A percentile compares a stretch with the other conserved stretches of the same genome.
Evolutionary conservation across 2,113 vertebrate genomes (phyloP).

Genomic region (Rhynchomys soricoides): DNA sequence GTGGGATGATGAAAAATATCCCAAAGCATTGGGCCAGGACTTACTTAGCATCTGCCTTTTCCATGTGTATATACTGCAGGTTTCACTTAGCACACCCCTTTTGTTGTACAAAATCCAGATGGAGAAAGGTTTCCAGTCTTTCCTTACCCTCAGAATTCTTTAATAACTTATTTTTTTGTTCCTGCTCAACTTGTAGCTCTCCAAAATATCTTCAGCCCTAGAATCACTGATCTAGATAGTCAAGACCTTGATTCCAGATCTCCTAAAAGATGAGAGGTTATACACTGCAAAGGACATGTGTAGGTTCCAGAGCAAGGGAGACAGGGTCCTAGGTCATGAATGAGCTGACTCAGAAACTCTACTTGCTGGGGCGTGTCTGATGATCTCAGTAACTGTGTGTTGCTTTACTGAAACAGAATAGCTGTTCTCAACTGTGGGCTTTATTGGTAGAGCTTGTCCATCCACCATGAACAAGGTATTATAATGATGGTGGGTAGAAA

Average conservation of each 20-base stretch:
- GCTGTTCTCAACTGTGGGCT: not conserved
- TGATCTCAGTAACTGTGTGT: not conserved
- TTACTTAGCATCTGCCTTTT: not conserved
- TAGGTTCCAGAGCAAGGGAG: not conserved
- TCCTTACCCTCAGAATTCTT: not conserved
- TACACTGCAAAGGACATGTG: not conserved
- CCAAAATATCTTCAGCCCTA: not conserved
- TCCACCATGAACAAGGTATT: not conserved
- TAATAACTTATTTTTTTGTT: not conserved
- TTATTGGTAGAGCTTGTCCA: not conserved
- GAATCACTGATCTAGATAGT: not conserved
- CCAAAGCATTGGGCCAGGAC: not conserved
- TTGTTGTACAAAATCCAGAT: not conserved
- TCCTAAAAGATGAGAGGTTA: not conserved
- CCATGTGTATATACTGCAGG: not conserved
- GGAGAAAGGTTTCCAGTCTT: not conserved
- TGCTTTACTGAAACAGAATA: not conserved
- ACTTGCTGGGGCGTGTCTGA: not conserved
- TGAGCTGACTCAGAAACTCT: not conserved
- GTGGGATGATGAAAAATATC: not conserved
- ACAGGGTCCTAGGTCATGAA: not conserved
- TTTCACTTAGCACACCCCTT: not conserved
- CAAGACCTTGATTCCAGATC: not conserved
- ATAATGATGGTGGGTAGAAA: not conserved
- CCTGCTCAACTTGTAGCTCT: not conserved